phyloP scores from a whole-genome alignment of 2,797 vertebrate genomes.

The Arctocebus calabarensis region DNA sequence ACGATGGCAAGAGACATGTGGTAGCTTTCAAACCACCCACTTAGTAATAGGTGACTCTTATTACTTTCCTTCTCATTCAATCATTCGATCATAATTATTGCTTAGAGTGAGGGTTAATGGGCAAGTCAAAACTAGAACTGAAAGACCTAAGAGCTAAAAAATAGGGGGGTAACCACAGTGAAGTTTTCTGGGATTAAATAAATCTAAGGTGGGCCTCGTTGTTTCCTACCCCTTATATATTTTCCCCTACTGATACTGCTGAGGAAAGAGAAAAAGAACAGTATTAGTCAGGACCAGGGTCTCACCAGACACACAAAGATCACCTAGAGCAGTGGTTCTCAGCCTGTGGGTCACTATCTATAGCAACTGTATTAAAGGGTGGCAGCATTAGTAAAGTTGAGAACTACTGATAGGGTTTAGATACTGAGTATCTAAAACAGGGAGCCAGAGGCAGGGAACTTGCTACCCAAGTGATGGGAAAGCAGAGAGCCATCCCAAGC shows the following conservation, averaged over 20 bases:
- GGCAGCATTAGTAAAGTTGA: no score
- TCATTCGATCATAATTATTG: neutral
- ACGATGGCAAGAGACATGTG: neutral
- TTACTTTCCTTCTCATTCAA: neutral
- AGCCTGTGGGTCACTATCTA: no score
- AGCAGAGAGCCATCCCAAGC: neutral
- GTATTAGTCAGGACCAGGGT: neutral
- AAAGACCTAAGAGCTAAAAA: neutral
- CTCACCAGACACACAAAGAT: neutral
- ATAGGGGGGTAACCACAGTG: neutral
- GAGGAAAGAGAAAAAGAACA: neutral
- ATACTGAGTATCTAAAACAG: constrained; percentile 22
- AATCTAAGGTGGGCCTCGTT: neutral
- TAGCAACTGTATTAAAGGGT: no score
- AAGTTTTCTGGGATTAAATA: neutral
- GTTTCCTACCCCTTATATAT: neutral
- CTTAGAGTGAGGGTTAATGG: neutral
- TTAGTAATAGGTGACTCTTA: neutral
- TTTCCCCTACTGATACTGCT: neutral
- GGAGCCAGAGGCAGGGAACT: neutral
- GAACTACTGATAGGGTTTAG: no score
- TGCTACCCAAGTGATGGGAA: neutral
- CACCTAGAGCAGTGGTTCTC: no score
- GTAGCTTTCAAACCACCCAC: neutral
- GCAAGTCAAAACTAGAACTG: neutral